Percentiles rank a stretch among this genome's conserved stretches.
phyloP scores from a whole-genome alignment of 2,888 invertebrate genomes.

The Litoditis marina region DNA sequence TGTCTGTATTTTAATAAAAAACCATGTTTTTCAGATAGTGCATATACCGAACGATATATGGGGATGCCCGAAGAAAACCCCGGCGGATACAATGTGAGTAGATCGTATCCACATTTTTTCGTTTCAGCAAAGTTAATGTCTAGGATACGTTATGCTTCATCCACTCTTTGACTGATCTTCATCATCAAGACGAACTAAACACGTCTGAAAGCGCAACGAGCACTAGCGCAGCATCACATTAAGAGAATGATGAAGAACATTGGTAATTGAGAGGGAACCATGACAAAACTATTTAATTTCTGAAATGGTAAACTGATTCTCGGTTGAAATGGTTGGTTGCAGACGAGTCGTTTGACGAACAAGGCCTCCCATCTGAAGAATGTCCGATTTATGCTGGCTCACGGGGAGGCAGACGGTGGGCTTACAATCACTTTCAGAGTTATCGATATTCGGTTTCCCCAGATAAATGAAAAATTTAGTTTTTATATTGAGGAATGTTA shows the following conservation, averaged over 20 bases:
- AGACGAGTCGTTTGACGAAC: slow-evolving; percentile 28
- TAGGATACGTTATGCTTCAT: background rate
- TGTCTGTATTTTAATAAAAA: too few relatives aligned
- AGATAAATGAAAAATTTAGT: too few relatives aligned
- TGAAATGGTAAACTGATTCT: too few relatives aligned
- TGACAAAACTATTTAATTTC: too few relatives aligned
- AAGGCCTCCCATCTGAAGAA: slow-evolving; percentile 72
- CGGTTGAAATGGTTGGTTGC: slow-evolving; percentile 9
- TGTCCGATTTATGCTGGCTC: slow-evolving; percentile 84
- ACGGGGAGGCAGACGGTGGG: slow-evolving; percentile 82
- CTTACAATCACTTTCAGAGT: background rate
- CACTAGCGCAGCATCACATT: too few relatives aligned
- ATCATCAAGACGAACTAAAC: too few relatives aligned
- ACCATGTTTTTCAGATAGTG: slow-evolving; percentile 77
- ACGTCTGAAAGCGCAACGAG: too few relatives aligned
- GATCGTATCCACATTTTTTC: background rate
- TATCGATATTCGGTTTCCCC: too few relatives aligned
- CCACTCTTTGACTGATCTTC: background rate
- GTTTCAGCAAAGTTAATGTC: slow-evolving; percentile 10
- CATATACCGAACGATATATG: slow-evolving; percentile 97
- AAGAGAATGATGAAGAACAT: too few relatives aligned
- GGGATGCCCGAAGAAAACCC: slow-evolving; percentile 76
- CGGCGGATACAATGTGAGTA: slow-evolving; percentile 65
- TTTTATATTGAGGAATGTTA: too few relatives aligned
- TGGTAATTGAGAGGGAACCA: too few relatives aligned